Percentiles rank a stretch among this genome's conserved stretches.
Conservation (phyloP, 2,888 invertebrate genomes). For the Anthrax anthrax region DNA sequence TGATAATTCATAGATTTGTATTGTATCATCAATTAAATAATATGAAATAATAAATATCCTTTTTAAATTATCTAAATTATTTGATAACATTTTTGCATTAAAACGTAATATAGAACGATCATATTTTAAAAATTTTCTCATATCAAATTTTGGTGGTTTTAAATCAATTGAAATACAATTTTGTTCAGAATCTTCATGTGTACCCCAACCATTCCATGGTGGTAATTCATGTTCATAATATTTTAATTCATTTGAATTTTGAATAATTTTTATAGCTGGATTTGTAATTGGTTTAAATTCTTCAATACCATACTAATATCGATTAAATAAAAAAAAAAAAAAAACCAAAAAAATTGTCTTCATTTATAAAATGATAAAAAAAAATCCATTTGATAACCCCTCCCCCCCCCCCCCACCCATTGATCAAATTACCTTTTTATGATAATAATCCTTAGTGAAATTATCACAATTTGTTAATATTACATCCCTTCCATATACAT, state of each 20-base stretch:
- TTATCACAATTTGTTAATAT: conserved; percentile 71
- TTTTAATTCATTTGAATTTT: conserved; percentile 13
- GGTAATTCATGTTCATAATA: conserved; percentile 39
- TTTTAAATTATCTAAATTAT: conserved; percentile 46
- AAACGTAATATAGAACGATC: conserved; percentile 68
- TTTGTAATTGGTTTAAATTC: conserved; percentile 22
- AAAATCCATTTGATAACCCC: too few species aligned
- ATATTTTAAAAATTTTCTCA: conserved; percentile 64
- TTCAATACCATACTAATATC: conserved; percentile 31
- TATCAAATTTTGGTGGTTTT: conserved; percentile 60
- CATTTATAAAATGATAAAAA: too few species aligned
- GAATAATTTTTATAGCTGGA: conserved; percentile 16
- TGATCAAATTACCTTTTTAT: conserved; percentile 37
- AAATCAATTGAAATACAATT: conserved; percentile 72
- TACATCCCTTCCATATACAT: conserved; percentile 68
- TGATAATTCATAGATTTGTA: conserved; percentile 66
- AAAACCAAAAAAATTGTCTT: background rate
- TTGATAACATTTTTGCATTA: conserved; percentile 59
- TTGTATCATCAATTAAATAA: conserved; percentile 68
- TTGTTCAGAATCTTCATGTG: conserved; percentile 76
- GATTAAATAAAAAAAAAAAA: background rate
- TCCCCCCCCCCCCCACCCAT: too few species aligned
- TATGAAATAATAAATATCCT: conserved; percentile 71
- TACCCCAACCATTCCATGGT: conserved; percentile 84
- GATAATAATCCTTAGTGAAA: conserved; percentile 75